Conservation (phyloP, 1,140 invertebrate genomes). For the Sarcophaga peregrina region DNA sequence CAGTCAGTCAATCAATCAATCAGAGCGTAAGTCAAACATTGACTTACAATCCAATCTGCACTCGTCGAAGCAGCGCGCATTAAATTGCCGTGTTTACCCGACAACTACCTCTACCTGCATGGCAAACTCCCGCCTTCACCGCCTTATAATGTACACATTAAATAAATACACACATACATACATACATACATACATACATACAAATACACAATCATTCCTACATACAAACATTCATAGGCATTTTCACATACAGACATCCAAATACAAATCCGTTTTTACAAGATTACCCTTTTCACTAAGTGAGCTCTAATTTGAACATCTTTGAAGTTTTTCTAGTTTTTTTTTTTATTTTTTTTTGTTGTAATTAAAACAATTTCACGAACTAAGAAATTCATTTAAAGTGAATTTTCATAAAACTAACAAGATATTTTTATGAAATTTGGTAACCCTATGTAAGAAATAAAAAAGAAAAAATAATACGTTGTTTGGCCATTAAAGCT, state of each 20-base stretch:
- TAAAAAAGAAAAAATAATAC: constrained; percentile 10
- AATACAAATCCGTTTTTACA: not conserved
- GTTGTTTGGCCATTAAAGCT: constrained; percentile 67
- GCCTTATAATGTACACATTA: constrained; percentile 2
- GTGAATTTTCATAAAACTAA: no score
- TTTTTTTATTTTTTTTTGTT: not conserved
- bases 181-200: not conserved
- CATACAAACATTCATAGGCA: not conserved
- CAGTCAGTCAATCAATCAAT: constrained; percentile 66
- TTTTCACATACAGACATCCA: not conserved
- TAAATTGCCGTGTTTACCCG: constrained; percentile 47
- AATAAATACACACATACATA: not conserved
- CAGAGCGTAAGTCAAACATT: constrained; percentile 67
- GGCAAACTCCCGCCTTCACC: not conserved
- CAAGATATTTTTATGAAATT: no score
- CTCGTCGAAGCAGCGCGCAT: constrained; percentile 45
- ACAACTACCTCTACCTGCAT: constrained; percentile 11
- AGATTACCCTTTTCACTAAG: not conserved
- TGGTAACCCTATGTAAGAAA: no score
- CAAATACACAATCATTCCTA: not conserved
- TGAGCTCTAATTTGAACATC: not conserved
- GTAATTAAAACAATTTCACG: no score
- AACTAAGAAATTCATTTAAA: no score
- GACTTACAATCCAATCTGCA: constrained; percentile 58
- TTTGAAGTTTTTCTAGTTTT: not conserved